Percentiles rank a stretch among this genome's conserved stretches.
Conservation (phyloP, 2,113 vertebrate species). For the Erinaceus europaeus region DNA sequence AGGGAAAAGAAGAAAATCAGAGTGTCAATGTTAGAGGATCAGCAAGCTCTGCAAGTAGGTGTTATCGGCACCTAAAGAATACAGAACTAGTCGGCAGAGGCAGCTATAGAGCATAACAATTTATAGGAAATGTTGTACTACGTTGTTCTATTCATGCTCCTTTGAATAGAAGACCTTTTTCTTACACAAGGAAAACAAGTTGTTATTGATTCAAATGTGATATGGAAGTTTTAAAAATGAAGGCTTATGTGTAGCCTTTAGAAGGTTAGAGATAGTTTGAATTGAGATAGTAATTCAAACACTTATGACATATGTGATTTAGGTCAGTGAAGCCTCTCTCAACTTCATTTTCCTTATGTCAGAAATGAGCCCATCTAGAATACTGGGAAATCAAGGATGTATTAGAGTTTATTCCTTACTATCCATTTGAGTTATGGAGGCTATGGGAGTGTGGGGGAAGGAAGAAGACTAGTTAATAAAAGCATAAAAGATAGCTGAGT, state of each 20-base stretch:
- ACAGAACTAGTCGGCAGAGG: background rate
- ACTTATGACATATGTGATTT: background rate
- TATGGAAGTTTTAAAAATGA: background rate
- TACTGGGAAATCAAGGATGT: background rate
- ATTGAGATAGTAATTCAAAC: background rate
- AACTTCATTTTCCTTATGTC: background rate
- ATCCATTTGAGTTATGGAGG: background rate
- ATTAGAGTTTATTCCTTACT: background rate
- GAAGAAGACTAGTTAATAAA: background rate
- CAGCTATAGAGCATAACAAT: too few relatives aligned
- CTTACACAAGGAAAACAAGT: background rate
- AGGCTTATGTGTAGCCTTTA: background rate
- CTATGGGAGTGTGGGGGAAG: background rate
- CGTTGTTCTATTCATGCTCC: too few relatives aligned
- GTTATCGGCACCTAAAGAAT: background rate
- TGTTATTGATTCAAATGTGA: background rate
- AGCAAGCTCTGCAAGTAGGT: too few relatives aligned
- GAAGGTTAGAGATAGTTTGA: background rate
- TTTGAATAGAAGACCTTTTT: background rate
- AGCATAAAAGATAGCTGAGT: background rate
- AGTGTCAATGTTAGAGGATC: too few relatives aligned
- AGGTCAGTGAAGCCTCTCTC: background rate
- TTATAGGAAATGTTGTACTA: too few relatives aligned
- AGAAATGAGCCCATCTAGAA: background rate
- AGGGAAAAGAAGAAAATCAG: too few relatives aligned